Conservation (phyloP, 2,888 invertebrate species). For the Tenthredo scrophulariae region DNA sequence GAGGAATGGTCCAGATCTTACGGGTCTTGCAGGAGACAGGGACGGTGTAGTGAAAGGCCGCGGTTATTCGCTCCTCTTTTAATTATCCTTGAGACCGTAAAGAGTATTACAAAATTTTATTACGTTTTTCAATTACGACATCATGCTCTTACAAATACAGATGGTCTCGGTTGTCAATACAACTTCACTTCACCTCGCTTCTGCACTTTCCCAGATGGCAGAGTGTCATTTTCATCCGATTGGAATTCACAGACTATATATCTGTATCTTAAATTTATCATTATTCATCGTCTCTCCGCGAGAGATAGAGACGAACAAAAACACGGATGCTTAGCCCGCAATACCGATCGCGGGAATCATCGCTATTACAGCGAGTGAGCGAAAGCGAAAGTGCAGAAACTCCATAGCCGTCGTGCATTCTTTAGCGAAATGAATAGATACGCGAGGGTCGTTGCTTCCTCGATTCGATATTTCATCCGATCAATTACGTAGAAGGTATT, state of each 20-base stretch:
- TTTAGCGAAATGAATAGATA: slow-evolving; percentile 4
- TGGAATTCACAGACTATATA: not conserved
- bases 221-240: not conserved
- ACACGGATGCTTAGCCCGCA: not conserved
- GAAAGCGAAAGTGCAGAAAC: slow-evolving; percentile 30
- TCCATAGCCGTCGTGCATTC: not conserved
- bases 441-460: slow-evolving; percentile 15
- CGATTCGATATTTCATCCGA: slow-evolving; percentile 1
- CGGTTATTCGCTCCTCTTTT: slow-evolving; percentile 31
- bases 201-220: not conserved
- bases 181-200: not conserved
- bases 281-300: not conserved
- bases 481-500: not conserved
- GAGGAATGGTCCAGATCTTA: slow-evolving; percentile 44
- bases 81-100: slow-evolving; percentile 24
- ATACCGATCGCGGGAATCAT: slow-evolving; percentile 18
- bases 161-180: not conserved
- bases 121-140: not conserved
- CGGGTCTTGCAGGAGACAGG: not conserved
- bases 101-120: slow-evolving; percentile 10
- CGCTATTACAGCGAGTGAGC: not conserved
- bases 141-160: not conserved
- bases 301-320: not conserved
- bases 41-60: slow-evolving; percentile 29
- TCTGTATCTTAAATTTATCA: not conserved